Base-by-base conservation (phyloP, 2,888 invertebrate species). In the Drosophila kanekoi region DNA sequence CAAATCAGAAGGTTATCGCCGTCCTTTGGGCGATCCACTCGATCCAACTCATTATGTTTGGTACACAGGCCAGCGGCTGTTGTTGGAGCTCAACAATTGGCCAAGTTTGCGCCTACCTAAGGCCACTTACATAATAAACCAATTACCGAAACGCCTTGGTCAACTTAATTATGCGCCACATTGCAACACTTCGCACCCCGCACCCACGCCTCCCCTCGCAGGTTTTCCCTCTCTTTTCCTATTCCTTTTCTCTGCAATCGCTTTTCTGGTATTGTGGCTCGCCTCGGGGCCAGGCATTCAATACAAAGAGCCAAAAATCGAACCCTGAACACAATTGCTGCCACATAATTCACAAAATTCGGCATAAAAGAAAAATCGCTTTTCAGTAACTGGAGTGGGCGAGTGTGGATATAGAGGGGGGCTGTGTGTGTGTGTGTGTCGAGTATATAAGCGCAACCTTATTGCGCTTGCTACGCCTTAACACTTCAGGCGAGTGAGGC, bases 341-440 rank as follows among this genome's bases (percentile, higher is more conserved):
- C 81, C 86, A 78, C 88, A 84, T 84, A 82, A 86, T 83, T 88
- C 86, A 86, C 68, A 71, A 71, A 77, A 80, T 61, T 70, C 45
- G 65, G 65, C 70, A 77, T 67, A 64, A 71, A 81, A 77, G 81
- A 88, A 87, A 85, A 88, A 88, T 85, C 77, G 79, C 66, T 85
- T 88, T 88, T 77, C 87, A 54, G 54, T 35, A 18, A 43, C 13
- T 23, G n/a, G 16, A 13, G 1, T 18, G 8, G 49, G 38, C 0
- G 5, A 20, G 28, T 10, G 4, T 52, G 47, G 14, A 60, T 51
- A 48, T 47, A 23, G 5, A 23, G 23, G 23, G 23, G 0, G 23
- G 23, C 23, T 23, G 14, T 23, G 28, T 3, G 23, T 40, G 14
- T 16, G 58, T 57, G 48, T 48, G 28, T 37, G 47, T 49, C 32